Percentiles rank a stretch among this genome's conserved stretches.
These are phyloP conservation scores for Calliphora vomitoria DNA, from an alignment of 2,888 invertebrate genomes.

Conservation along the genomic window DNA sequence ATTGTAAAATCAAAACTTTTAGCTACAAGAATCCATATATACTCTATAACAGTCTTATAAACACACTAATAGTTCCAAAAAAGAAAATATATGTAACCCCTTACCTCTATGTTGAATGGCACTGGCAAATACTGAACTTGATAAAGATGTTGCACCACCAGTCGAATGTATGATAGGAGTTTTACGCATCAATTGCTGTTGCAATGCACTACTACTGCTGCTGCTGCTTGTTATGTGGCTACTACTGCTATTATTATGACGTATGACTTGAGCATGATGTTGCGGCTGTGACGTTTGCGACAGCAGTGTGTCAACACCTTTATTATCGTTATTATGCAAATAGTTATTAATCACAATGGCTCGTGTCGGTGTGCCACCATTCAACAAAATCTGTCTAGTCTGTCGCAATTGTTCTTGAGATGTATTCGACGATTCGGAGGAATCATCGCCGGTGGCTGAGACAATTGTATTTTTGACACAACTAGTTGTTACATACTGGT, in stretches of 20 bases:
- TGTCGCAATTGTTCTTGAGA: conserved; percentile 78
- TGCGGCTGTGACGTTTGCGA: conserved; percentile 72
- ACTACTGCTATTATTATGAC: conserved; percentile 73
- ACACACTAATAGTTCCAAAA: too few relatives aligned
- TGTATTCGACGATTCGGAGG: conserved; percentile 82
- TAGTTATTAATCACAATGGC: conserved; percentile 83
- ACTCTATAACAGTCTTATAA: too few relatives aligned
- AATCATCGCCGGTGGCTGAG: conserved; percentile 82
- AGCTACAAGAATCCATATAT: too few relatives aligned
- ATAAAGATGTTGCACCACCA: conserved; percentile 77
- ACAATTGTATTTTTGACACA: conserved; percentile 75
- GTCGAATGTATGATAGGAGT: conserved; percentile 82
- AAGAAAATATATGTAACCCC: conserved; percentile 48
- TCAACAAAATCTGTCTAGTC: conserved; percentile 77
- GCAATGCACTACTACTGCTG: conserved; percentile 75
- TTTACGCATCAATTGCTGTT: conserved; percentile 81
- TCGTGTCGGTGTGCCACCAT: conserved; percentile 79
- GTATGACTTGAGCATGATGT: conserved; percentile 77
- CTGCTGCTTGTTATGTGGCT: conserved; percentile 58
- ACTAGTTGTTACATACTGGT: conserved; percentile 78
- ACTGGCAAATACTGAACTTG: conserved; percentile 79
- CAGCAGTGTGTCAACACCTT: conserved; percentile 73
- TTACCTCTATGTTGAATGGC: conserved; percentile 81
- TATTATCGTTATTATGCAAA: conserved; percentile 81
- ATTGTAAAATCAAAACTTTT: too few relatives aligned